A percentile compares a stretch with the other conserved stretches of the same genome.
Evolutionary conservation across 2,888 invertebrate species (phyloP).

Genomic region (Nomada goodeniana): DNA sequence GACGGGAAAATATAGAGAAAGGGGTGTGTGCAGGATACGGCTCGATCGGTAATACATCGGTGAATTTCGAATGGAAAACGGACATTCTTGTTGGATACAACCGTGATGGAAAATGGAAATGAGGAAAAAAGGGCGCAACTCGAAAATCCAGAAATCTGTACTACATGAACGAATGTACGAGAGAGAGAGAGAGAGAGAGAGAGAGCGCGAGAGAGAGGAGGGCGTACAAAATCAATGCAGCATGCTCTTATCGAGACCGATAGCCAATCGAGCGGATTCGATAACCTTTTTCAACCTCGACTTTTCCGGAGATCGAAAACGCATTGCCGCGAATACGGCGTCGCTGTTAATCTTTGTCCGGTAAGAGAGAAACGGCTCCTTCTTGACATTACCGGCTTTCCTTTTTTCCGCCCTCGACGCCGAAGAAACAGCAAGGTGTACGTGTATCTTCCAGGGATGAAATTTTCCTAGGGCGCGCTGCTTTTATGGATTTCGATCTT

Average conservation of each 20-base stretch:
- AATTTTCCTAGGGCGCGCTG: no score
- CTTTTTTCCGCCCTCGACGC: no score
- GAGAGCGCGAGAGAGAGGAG: neutral
- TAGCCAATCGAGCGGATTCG: slow-evolving; percentile 69
- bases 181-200: no score
- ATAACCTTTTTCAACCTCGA: slow-evolving; percentile 61
- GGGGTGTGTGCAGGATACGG: no score
- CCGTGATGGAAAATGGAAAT: slow-evolving; percentile 25
- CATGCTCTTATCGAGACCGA: slow-evolving; percentile 65
- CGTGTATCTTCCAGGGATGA: no score
- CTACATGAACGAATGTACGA: neutral
- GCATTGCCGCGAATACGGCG: slow-evolving; percentile 61
- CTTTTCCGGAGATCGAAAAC: slow-evolving; percentile 42
- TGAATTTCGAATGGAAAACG: neutral
- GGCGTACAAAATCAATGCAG: slow-evolving; percentile 65
- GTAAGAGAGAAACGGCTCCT: slow-evolving; percentile 44
- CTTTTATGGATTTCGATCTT: no score
- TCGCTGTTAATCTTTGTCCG: slow-evolving; percentile 65
- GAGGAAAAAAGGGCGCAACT: slow-evolving; percentile 44
- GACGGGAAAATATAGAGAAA: neutral
- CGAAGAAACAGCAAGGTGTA: no score
- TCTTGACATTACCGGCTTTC: neutral
- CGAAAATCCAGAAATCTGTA: slow-evolving; percentile 46
- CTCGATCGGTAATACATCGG: neutral
- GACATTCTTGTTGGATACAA: neutral